A percentile compares a stretch with the other conserved stretches of the same genome.
Evolutionary conservation across 64 coral and sea anemone species (phyloP).

Genomic region (Orbicella faveolata): DNA sequence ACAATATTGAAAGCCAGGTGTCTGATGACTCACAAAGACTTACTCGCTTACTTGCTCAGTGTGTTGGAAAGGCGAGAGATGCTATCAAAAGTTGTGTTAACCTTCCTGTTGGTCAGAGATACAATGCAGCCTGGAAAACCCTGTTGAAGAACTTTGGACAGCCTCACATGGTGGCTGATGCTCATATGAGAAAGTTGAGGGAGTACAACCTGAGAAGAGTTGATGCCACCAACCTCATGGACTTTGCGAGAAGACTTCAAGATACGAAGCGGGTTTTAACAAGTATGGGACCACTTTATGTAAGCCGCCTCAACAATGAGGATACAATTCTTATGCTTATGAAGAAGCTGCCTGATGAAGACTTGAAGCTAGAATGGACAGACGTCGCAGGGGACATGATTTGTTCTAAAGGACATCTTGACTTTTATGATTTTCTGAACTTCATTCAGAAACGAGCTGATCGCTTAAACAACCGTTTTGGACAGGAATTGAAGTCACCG

Average conservation of each 20-base stretch:
- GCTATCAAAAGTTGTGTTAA: slow-evolving; percentile 54
- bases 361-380: slow-evolving; percentile 72
- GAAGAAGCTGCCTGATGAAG: slow-evolving; percentile 65
- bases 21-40: slow-evolving; percentile 60
- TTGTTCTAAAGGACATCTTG: slow-evolving; percentile 38
- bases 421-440: slow-evolving; percentile 47
- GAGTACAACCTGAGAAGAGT: slow-evolving; percentile 52
- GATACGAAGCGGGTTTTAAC: slow-evolving; percentile 57
- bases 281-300: slow-evolving; percentile 64
- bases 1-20: slow-evolving; percentile 51
- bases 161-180: slow-evolving; percentile 44
- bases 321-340: slow-evolving; percentile 76
- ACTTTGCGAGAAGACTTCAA: slow-evolving; percentile 63
- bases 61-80: slow-evolving; percentile 63
- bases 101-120: slow-evolving; percentile 34
- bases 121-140: slow-evolving; percentile 49
- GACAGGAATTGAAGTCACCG: slow-evolving; percentile 46
- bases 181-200: slow-evolving; percentile 36
- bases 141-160: slow-evolving; percentile 53
- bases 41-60: slow-evolving; percentile 53
- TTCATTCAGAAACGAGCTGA: slow-evolving; percentile 63
- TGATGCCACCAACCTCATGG: slow-evolving; percentile 47
- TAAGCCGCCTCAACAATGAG: slow-evolving; percentile 63
- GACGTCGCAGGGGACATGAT: slow-evolving; percentile 68
- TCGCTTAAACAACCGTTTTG: slow-evolving; percentile 73